Evolutionary conservation across 2,113 vertebrate genomes (phyloP).

Genomic region (cat (Felis catus)): F.catus_Fca126_mat1.0 CM031423.1:82269001-82269500

Average conservation of each 20-base stretch:
- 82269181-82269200: too few relatives aligned
- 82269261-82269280: not conserved
- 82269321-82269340: not conserved
- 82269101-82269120: not conserved
- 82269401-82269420: not conserved
- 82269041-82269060: not conserved
- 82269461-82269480: not conserved
- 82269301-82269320: not conserved
- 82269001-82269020: not conserved
- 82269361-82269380: not conserved
- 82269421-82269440: not conserved
- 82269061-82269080: not conserved
- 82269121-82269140: not conserved
- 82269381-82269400: not conserved
- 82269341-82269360: not conserved
- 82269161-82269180: not conserved
- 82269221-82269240: not conserved
- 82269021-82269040: not conserved
- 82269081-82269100: not conserved
- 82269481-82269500: not conserved
- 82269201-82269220: not conserved
- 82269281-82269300: too few relatives aligned
- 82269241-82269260: not conserved
- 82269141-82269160: not conserved
- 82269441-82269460: too few relatives aligned